Evolutionary conservation across 2,888 invertebrate genomes (phyloP).

Genomic region (Drosophila koepferae): DNA sequence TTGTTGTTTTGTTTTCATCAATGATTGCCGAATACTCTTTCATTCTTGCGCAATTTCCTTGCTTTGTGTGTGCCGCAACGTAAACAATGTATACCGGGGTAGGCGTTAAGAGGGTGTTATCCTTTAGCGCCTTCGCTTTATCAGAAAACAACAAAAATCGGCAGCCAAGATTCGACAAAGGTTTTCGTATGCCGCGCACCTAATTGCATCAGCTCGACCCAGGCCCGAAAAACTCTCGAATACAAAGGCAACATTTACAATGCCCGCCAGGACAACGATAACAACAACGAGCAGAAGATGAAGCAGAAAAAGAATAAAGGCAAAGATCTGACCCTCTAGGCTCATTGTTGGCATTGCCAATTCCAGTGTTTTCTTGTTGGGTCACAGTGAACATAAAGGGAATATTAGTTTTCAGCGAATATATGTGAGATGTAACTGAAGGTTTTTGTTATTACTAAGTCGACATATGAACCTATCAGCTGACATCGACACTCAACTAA

Average conservation of each 20-base stretch:
- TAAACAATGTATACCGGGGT: constrained; percentile 53
- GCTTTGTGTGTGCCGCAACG: constrained; percentile 53
- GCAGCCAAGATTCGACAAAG: constrained; percentile 36
- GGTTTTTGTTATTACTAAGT: neutral
- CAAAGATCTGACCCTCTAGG: constrained; percentile 41
- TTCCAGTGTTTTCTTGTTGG: constrained; percentile 23
- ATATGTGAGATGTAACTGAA: neutral
- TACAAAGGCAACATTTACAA: constrained; percentile 65
- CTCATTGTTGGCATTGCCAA: constrained; percentile 57
- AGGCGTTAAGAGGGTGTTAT: constrained; percentile 84
- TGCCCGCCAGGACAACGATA: constrained; percentile 64
- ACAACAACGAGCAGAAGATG: constrained; percentile 18
- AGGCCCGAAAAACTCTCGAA: constrained; percentile 28
- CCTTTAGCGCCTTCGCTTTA: constrained; percentile 82
- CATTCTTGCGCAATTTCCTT: constrained; percentile 21
- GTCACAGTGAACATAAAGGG: neutral
- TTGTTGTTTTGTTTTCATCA: constrained; percentile 12
- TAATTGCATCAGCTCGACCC: constrained; percentile 77
- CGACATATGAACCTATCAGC: too few species aligned
- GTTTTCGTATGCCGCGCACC: constrained; percentile 47
- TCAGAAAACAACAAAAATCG: constrained; percentile 47
- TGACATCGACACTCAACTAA: too few species aligned
- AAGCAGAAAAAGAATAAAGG: constrained; percentile 19
- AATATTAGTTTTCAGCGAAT: neutral
- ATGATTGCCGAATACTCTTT: constrained; percentile 17